phyloP scores from a whole-genome alignment of 2,797 vertebrate species.

The Chelonia mydas region DNA sequence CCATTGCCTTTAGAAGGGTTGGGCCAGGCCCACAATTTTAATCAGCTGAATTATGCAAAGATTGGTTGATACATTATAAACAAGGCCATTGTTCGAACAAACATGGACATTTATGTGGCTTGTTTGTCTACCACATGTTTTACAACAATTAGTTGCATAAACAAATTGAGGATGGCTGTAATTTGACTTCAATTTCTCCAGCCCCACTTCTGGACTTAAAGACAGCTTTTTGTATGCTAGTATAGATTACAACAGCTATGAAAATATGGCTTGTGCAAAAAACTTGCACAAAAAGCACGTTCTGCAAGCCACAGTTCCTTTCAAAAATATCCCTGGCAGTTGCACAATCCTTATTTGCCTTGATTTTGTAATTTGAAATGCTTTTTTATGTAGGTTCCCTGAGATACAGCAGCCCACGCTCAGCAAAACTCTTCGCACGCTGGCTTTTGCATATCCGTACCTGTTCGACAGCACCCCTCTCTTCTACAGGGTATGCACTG shows the following conservation, averaged over 20 bases:
- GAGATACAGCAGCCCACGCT: conserved; percentile 82
- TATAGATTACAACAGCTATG: background rate
- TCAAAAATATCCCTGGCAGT: background rate
- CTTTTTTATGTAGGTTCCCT: conserved; percentile 82
- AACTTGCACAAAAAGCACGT: fast-evolving
- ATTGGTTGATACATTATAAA: background rate
- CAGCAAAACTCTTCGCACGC: conserved; percentile 85
- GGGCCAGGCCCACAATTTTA: too few species aligned
- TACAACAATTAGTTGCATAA: background rate
- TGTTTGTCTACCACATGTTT: background rate
- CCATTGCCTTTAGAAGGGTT: background rate
- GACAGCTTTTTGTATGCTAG: background rate
- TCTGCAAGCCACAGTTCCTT: too few species aligned
- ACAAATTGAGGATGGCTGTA: background rate
- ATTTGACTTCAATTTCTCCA: background rate
- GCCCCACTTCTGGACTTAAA: background rate
- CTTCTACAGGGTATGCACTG: conserved; percentile 89
- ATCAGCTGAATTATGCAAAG: background rate
- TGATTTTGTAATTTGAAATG: fast-evolving
- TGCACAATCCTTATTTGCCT: fast-evolving
- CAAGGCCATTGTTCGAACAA: too few species aligned
- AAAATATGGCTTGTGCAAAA: background rate
- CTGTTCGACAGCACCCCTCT: conserved; percentile 95
- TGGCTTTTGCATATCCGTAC: conserved; percentile 92
- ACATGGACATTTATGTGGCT: too few species aligned